Evolutionary conservation across 2,113 vertebrate species (phyloP), one percentile per base, ranked within the genome.

Genomic region (Bolborhynchus lineola): DNA sequence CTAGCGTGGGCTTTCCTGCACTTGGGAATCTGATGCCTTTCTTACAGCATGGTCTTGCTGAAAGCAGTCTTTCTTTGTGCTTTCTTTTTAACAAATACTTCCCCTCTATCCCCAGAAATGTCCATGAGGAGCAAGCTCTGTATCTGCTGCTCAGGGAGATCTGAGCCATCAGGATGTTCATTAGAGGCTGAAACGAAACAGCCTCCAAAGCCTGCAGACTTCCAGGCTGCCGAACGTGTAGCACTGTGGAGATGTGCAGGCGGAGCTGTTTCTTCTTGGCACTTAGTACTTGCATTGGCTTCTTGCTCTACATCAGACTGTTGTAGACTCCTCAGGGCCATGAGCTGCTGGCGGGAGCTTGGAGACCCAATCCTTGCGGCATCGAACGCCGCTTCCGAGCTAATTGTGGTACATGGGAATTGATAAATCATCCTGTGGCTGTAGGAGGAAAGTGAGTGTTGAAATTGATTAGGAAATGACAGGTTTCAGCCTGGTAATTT

Each of bases 401-500:
- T 93, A 83, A 70, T 79, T 81, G 49, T 31, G 95, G 77, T 90
- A 50, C 70, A 42, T 74, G 70, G 96, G 97, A 93, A 96, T 93
- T 96, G 97, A 96, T 97, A 90, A 96, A 95, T 97, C 96, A 75
- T 94, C 97, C 94, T 79, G 85, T 88, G 76, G 92, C 96, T 92
- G 90, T 79, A 89, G 97, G 94, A 97, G 95, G 96, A 94, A 86
- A 97, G 94, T 50, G 82, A 94, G 88, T 93, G 79, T 96, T 96
- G 95, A 93, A 92, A 97, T 93, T 97, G 97, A 97, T 97, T 88
- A 96, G 96, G 84, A 96, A 95, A 95, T 92, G 97, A 92, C 96
- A 97, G 96, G 92, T 96, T 97, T 97, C 88, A 94, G 93, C 93
- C 77, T 29, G 83, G 92, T 91, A 94, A 96, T 98, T 97, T 96